These are phyloP conservation scores for Drosophila triauraria DNA, from an alignment of 1,140 invertebrate genomes.

Conservation along the genomic window DNA sequence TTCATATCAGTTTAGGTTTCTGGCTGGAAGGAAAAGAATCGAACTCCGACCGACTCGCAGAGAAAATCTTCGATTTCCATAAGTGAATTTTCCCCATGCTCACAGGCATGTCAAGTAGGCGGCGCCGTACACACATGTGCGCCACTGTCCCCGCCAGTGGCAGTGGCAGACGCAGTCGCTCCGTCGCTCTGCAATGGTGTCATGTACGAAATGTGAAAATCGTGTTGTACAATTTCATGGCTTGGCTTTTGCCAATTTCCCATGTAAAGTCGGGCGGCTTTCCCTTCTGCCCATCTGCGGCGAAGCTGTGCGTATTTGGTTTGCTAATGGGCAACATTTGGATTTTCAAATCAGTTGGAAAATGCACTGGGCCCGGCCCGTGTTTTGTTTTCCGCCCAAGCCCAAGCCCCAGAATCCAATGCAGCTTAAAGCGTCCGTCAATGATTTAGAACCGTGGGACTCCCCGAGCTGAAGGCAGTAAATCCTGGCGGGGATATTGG, in stretches of 20 bases:
- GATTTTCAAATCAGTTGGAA: slow-evolving; percentile 79
- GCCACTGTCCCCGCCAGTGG: slow-evolving; percentile 54
- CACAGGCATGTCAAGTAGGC: slow-evolving; percentile 48
- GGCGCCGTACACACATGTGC: slow-evolving; percentile 35
- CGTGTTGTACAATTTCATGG: slow-evolving; percentile 82
- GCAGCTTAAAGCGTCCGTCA: slow-evolving; percentile 68
- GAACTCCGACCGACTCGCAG: background rate
- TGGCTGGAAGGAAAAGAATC: slow-evolving; percentile 22
- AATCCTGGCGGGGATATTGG: slow-evolving; percentile 34
- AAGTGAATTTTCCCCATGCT: slow-evolving; percentile 67
- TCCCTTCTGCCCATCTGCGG: slow-evolving; percentile 18
- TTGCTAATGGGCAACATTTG: slow-evolving; percentile 81
- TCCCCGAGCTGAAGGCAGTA: slow-evolving; percentile 9
- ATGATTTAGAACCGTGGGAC: slow-evolving; percentile 55
- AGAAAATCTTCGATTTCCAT: slow-evolving; percentile 77
- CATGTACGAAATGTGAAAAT: slow-evolving; percentile 81
- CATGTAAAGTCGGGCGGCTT: slow-evolving; percentile 64
- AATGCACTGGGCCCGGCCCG: slow-evolving; percentile 62
- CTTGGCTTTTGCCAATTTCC: slow-evolving; percentile 80
- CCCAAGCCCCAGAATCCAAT: slow-evolving; percentile 29
- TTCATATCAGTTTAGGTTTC: slow-evolving; percentile 80
- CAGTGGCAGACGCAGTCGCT: slow-evolving; percentile 1
- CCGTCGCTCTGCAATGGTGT: slow-evolving; percentile 64
- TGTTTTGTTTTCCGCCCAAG: slow-evolving; percentile 16
- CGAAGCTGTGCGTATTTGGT: slow-evolving; percentile 71